Percentiles rank a stretch among this genome's conserved stretches.
phyloP scores from a whole-genome alignment of 2,888 invertebrate species.

The Drosophila ustulata region DNA sequence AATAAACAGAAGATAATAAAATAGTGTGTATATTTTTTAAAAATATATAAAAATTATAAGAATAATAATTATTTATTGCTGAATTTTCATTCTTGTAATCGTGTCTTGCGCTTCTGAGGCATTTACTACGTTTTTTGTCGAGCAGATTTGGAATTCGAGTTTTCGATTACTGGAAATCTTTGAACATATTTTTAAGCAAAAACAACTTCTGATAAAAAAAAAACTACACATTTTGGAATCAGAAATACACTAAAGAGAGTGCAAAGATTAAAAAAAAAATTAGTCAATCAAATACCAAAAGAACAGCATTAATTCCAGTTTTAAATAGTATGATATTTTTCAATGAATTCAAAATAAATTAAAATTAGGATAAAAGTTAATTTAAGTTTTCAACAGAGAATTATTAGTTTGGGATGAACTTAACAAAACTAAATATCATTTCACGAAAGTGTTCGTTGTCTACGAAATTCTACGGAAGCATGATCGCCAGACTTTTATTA shows the following conservation, averaged over 20 bases:
- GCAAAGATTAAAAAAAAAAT: too few relatives aligned
- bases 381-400: too few relatives aligned
- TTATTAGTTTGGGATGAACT: not conserved
- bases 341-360: too few relatives aligned
- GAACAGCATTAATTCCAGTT: too few relatives aligned
- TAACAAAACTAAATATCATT: not conserved
- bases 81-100: slow-evolving; percentile 1
- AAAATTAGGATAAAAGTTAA: too few relatives aligned
- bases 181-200: too few relatives aligned
- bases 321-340: too few relatives aligned
- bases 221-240: too few relatives aligned
- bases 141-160: not conserved
- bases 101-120: slow-evolving; percentile 2
- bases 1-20: slow-evolving; percentile 34
- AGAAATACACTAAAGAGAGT: too few relatives aligned
- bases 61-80: slow-evolving; percentile 31
- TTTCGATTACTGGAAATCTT: not conserved
- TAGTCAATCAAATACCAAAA: too few relatives aligned
- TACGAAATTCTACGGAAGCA: not conserved
- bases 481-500: not conserved
- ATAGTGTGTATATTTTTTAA: slow-evolving; percentile 35
- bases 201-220: too few relatives aligned
- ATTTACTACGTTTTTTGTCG: slow-evolving; percentile 4
- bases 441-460: not conserved
- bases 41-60: slow-evolving; percentile 32